These are phyloP conservation scores for Perizoma flavofasciatum DNA, from an alignment of 2,888 invertebrate species.

Conservation along the genomic window DNA sequence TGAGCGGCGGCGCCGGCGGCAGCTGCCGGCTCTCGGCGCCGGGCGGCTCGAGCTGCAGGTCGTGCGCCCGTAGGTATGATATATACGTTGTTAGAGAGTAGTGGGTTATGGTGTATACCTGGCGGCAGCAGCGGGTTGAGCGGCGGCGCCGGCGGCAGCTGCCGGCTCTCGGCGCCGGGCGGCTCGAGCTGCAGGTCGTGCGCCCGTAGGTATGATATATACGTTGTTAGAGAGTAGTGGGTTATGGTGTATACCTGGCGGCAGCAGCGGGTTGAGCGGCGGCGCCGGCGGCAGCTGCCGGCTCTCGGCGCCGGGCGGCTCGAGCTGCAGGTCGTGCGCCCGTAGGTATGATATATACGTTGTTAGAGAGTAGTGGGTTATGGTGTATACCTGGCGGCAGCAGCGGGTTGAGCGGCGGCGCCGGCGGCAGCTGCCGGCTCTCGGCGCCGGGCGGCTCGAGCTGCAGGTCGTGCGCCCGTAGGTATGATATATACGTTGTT, in stretches of 20 bases:
- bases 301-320: conserved; percentile 72
- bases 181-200: conserved; percentile 64
- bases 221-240: too few species aligned
- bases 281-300: conserved; percentile 70
- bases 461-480: conserved; percentile 47
- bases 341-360: too few species aligned
- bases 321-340: conserved; percentile 56
- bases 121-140: conserved; percentile 53
- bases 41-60: conserved; percentile 66
- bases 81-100: too few species aligned
- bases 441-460: conserved; percentile 74
- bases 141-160: conserved; percentile 75
- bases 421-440: conserved; percentile 66
- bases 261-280: conserved; percentile 60
- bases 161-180: conserved; percentile 67
- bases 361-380: too few species aligned
- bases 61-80: conserved; percentile 33
- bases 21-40: conserved; percentile 66
- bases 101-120: conserved; percentile 5
- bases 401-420: conserved; percentile 68
- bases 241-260: too few species aligned
- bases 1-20: conserved; percentile 74
- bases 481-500: too few species aligned
- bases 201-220: conserved; percentile 5
- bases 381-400: conserved; percentile 22